Evolutionary conservation across 2,797 vertebrate genomes (phyloP).

Genomic region (Mionectes olivaceus): DNA sequence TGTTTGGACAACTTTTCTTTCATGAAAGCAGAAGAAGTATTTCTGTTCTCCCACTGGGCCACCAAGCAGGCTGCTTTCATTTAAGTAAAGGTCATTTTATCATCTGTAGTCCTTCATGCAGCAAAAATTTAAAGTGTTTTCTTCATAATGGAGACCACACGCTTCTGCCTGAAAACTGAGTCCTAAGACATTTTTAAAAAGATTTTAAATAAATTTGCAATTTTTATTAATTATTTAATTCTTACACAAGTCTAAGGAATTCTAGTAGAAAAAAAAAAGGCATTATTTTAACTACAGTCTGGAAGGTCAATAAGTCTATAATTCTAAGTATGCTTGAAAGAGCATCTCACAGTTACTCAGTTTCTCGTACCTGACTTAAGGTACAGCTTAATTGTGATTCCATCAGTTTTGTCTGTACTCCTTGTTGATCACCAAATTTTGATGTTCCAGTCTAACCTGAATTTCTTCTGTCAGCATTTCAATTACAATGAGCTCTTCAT

Average conservation of each 20-base stretch:
- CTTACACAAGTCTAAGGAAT: not conserved
- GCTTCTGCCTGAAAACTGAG: not conserved
- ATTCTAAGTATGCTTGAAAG: not conserved
- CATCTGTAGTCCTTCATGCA: not conserved
- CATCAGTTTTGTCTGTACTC: not conserved
- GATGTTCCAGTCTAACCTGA: not conserved
- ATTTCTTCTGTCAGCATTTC: not conserved
- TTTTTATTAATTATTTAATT: not conserved
- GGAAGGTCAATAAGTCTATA: not conserved
- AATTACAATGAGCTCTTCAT: not conserved
- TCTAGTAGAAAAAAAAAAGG: not conserved
- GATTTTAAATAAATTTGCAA: not conserved
- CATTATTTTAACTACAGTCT: not conserved
- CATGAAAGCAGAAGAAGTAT: not conserved
- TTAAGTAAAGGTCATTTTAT: not conserved
- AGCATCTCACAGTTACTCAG: not conserved
- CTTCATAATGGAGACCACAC: not conserved
- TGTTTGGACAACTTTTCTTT: not conserved
- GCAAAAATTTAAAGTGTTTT: not conserved
- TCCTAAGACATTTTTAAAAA: fast-evolving
- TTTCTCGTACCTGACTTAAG: not conserved
- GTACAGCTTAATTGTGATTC: not conserved
- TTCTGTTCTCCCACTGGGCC: not conserved
- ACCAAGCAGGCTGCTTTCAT: not conserved
- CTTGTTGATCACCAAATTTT: not conserved